Base-by-base conservation (phyloP, 2,888 invertebrate species). In the Melieria crassipennis region DNA sequence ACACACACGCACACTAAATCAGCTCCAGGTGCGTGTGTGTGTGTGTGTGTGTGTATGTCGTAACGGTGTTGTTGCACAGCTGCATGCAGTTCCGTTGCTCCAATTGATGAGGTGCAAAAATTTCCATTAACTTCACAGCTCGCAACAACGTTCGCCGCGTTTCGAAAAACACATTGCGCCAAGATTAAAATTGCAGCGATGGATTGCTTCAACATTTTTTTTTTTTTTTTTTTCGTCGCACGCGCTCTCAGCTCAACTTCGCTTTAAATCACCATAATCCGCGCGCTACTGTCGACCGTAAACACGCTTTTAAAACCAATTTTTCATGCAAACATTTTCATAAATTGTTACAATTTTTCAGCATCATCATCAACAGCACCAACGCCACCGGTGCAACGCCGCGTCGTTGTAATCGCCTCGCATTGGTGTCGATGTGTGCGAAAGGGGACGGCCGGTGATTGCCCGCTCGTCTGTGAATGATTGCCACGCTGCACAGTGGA, bases 31-130 rank as follows among this genome's bases (percentile, higher is more conserved):
- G 11, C 11, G 50, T 50, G 3, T 3, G 50, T 50, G 11, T 11
- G 11, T 48, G 11, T 50, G 50, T 48, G 50, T 52, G 9, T 52
- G 6, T 52, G 9, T 52, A 6, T 52, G 52, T 30, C 30, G 30
- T 30, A 30, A 30, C 30, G 30, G 30, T 30, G 30, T 30, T 30
- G 48, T 52, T 61, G 16, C n/a, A 68, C 43, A 47, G 47, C 5
- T 62, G 46, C 46, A 47, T 69, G 62, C n/a, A 52, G 7, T n/a
- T 5, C 11, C 5, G 55, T 43, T 69, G 45, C 56, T 30, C 47
- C 69, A 62, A 7, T 69, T 69, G 69, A 69, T 69, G 69, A 69
- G 62, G 69, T 69, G 69, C 69, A 69, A 69, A 69, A 69, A 62
- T 62, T 69, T 62, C 62, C 61, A 69, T 69, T 69, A 69, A 62